Base-by-base conservation (phyloP, 1,140 invertebrate genomes). In the Ceratitis capitata region DNA sequence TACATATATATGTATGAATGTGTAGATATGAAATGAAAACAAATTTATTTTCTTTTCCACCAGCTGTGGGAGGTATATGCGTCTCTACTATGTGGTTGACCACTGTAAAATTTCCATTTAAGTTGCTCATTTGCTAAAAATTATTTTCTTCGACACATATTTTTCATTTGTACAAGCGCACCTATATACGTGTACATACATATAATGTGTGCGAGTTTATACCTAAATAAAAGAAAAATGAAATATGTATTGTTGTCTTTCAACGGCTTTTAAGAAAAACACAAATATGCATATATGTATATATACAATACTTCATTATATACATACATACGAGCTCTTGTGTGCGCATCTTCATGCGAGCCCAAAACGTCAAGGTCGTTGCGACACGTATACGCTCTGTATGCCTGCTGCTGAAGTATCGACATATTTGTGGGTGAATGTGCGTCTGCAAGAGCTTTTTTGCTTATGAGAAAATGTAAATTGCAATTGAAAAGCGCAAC, bases 51-150 rank as follows among this genome's bases (percentile, higher is more conserved):
- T n/a, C n/a, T n/a, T n/a, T n/a, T n/a, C n/a, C 51, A 16, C 32
- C 16, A 29, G 9, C 10, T 78, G 69, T 78, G 42, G 69, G 69
- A 9, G 69, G 39, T 35, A 45, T 10, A n/a, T n/a, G 32, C 26
- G 32, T 83, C 5, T 35, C 26, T 29, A 16, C 14, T 16, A n/a
- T 51, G 51, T 53, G 47, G 47, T 56, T 51, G 51, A 56, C 47
- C 82, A 49, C 42, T 23, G 47, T 26, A 53, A 83, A 83, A 83
- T 35, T 83, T 83, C 35, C 16, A 53, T 53, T 83, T 83, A n/a
- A n/a, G n/a, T 29, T 14, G 42, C 78, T 29, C 6, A 82, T 29
- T 14, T 42, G 19, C n/a, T 23, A 49, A 19, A 51, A 49, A 83
- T 51, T 53, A 19, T 32, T 82, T 83, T 51, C 16, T 83, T 35